Evolutionary conservation across 1,140 invertebrate species (phyloP), one percentile per base, ranked within the genome.

Genomic region (Sitobion miscanthi): DNA sequence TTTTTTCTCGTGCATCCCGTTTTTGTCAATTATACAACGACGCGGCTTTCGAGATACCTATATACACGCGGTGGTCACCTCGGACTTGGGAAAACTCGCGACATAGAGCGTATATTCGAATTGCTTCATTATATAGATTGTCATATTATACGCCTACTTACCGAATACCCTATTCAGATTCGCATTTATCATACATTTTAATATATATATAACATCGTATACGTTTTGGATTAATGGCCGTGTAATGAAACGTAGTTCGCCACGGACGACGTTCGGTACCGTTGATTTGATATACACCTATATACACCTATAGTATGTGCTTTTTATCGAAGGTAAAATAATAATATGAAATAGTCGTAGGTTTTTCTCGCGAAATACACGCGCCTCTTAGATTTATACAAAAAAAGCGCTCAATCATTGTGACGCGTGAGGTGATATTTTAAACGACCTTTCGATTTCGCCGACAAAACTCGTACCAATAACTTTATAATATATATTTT

Each of bases 361-460:
- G n/a, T 85, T 42, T 45, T 85, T 23, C 9, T 45, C 38, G 42
- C 23, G 42, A 30, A 42, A 85, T 85, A 85, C 35, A 83, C n/a
- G 11, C n/a, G 0, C 35, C 35, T 6, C 14, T n/a, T 82, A 82
- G 20, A 35, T 83, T 35, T 69, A 69, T 69, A 30, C 0, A 23
- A 21, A 38, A 21, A 38, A 83, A 23, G 35, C n/a, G 62, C 62
- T 77, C 62, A 77, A 77, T 77, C 35, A 83, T 83, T 83, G 77
- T 83, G 62, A 77, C 62, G 30, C n/a, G 4, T 35, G 62, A 77
- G 23, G n/a, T 1, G 83, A 47, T 87, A 87, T 47, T 87, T 87
- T 25, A 87, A 87, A 87, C 85, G 85, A 47, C 45, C 45, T 87
- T 47, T 87, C 85, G 85, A 87, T 87, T 42, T 87, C 42, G 45